Evolutionary conservation across 2,888 invertebrate genomes (phyloP), one percentile per base, ranked within the genome.

Genomic region (Diarsia dahlii): DNA sequence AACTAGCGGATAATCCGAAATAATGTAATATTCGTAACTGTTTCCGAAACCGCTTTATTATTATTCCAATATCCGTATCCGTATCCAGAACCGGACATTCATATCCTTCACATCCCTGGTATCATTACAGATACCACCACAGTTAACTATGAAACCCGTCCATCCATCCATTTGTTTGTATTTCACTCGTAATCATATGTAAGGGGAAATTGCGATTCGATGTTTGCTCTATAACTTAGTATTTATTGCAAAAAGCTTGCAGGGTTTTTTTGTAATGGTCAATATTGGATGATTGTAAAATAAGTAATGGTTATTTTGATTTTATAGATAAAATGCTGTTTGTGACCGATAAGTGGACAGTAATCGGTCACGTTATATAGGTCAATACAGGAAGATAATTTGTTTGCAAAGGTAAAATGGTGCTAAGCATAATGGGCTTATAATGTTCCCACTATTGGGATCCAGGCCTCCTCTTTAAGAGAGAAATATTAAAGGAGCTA

Each of bases 91-190:
- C 6, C 39, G 39, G 3, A 39, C 2, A 3, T 39, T 39, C 39
- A 6, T 39, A 39, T 39, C 0, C 39, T 3, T 39, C 2, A 6
- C 39, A 39, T 39, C 39, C 39, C 39, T 39, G 20, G 23, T 76
- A 78, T 62, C 50, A 66, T 67, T 81, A 79, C 3, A n/a, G 56
- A 73, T 72, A 64, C 13, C 56, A 71, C 45, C 45, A 66, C 50
- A 54, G 20, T 50, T 34, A 45, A 74, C 63, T 45, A 54, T 48
- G 28, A 73, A 52, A 71, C 56, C 69, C n/a, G 13, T 66, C n/a
- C 3, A 60, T 52, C 28, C 45, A 78, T 28, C 12, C 45, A 58
- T 82, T 20, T 82, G 67, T 82, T 82, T 78, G 70, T 68, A 18
- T 3, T 39, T 0, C 58, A 82, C 83, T 81, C n/a, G 12, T 78